Percentiles rank a stretch among this genome's conserved stretches.
These are phyloP conservation scores for Caenorhabditis sp. DNA, from an alignment of 2,888 invertebrate species.

Conservation along the genomic window DNA sequence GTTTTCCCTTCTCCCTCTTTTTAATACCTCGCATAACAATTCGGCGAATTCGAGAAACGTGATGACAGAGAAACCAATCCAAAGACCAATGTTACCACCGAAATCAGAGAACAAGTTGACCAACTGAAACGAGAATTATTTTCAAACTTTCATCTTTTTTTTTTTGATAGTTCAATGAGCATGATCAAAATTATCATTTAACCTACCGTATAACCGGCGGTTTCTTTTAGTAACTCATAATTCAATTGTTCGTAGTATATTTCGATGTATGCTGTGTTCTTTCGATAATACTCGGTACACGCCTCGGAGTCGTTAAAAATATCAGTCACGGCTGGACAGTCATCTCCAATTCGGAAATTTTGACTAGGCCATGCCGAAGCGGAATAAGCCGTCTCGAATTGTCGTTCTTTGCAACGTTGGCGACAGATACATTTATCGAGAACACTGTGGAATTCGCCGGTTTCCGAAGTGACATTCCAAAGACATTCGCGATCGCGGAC, in stretches of 20 bases:
- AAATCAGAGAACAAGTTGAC: conserved; percentile 71
- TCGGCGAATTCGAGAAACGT: conserved; percentile 55
- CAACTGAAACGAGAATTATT: conserved; percentile 63
- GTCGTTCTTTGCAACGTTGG: conserved; percentile 67
- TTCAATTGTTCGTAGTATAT: conserved; percentile 72
- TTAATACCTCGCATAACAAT: conserved; percentile 48
- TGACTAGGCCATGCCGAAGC: conserved; percentile 70
- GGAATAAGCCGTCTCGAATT: conserved; percentile 71
- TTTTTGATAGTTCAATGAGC: too few species aligned
- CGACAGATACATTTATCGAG: conserved; percentile 58
- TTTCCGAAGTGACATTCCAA: conserved; percentile 57
- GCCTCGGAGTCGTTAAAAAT: conserved; percentile 66
- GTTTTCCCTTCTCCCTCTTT: too few species aligned
- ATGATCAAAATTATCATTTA: conserved; percentile 7
- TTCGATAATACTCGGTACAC: conserved; percentile 67
- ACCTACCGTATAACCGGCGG: conserved; percentile 70
- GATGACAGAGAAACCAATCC: conserved; percentile 71
- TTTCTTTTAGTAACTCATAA: conserved; percentile 70
- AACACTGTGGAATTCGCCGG: conserved; percentile 68
- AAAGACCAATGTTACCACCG: conserved; percentile 71
- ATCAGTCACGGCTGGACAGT: conserved; percentile 62
- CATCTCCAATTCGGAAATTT: conserved; percentile 65
- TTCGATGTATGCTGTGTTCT: conserved; percentile 70
- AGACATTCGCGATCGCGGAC: conserved; percentile 61
- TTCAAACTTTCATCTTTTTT: neutral